phyloP scores from a whole-genome alignment of 1,140 invertebrate species.

The Drosophila hydei region DNA sequence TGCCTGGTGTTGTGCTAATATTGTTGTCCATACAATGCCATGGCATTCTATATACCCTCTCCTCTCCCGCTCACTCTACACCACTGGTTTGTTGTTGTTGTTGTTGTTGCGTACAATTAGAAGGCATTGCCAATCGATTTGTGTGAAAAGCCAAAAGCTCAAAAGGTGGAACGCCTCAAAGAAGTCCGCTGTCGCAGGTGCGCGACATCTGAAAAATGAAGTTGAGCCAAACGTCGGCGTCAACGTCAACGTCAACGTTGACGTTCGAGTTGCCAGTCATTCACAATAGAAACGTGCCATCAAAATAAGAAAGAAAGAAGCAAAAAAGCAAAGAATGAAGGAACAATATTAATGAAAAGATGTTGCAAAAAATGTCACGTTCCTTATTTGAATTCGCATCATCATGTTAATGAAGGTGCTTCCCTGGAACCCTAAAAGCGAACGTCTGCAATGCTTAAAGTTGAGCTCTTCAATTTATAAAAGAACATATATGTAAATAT shows the following conservation, averaged over 20 bases:
- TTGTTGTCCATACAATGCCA: slow-evolving; percentile 51
- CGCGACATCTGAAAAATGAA: slow-evolving; percentile 76
- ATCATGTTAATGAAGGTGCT: slow-evolving; percentile 35
- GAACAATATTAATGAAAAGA: slow-evolving; percentile 52
- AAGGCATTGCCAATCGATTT: slow-evolving; percentile 82
- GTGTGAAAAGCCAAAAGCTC: slow-evolving; percentile 75
- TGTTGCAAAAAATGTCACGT: slow-evolving; percentile 55
- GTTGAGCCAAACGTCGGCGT: slow-evolving; percentile 57
- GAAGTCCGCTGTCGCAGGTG: slow-evolving; percentile 65
- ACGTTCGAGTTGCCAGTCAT: slow-evolving; percentile 65
- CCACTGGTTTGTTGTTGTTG: slow-evolving; percentile 16
- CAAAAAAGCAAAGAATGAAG: slow-evolving; percentile 2
- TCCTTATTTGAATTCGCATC: slow-evolving; percentile 39
- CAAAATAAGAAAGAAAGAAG: slow-evolving; percentile 7
- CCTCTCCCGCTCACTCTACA: neutral
- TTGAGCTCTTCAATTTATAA: slow-evolving; percentile 1
- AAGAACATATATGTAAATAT: neutral
- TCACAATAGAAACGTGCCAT: slow-evolving; percentile 39
- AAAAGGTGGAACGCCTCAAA: slow-evolving; percentile 64
- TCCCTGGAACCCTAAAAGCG: neutral
- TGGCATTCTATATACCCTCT: slow-evolving; percentile 35
- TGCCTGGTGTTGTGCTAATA: slow-evolving; percentile 62
- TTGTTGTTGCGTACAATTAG: slow-evolving; percentile 74
- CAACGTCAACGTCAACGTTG: slow-evolving; percentile 5
- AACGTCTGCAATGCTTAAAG: neutral